Evolutionary conservation across 2,797 vertebrate species (phyloP).

Genomic region (Sorex maritimensis): DNA sequence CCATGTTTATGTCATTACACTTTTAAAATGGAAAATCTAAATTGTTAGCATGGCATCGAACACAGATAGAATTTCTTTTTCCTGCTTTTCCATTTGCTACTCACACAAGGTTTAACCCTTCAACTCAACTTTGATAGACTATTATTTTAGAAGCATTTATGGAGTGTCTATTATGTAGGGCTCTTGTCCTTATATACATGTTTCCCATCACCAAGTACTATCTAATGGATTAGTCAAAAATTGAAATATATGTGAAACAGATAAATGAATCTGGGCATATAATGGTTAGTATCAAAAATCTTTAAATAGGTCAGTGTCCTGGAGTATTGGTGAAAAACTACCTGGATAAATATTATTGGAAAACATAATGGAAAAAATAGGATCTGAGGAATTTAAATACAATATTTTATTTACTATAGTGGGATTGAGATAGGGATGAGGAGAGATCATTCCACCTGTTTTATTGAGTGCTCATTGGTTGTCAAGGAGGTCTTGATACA

Average conservation of each 20-base stretch:
- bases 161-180: not conserved
- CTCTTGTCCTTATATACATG: constrained; percentile 2
- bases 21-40: constrained; percentile 16
- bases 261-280: not conserved
- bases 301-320: not conserved
- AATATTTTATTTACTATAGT: constrained; percentile 10
- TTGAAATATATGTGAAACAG: not conserved
- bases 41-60: constrained; percentile 35
- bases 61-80: not conserved
- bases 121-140: not conserved
- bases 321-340: not conserved
- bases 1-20: not conserved
- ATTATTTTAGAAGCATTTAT: constrained; percentile 21
- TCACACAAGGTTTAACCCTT: not conserved
- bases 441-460: not conserved
- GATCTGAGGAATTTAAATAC: not conserved
- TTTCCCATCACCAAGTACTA: not conserved
- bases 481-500: constrained; percentile 36
- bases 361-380: not conserved
- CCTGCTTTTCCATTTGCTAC: not conserved
- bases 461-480: not conserved
- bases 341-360: not conserved
- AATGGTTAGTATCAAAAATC: not conserved
- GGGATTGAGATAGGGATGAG: not conserved
- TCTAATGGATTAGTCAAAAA: not conserved